phyloP scores from a whole-genome alignment of 2,797 vertebrate genomes.

The Tokudaia tokunoshimensis region DNA sequence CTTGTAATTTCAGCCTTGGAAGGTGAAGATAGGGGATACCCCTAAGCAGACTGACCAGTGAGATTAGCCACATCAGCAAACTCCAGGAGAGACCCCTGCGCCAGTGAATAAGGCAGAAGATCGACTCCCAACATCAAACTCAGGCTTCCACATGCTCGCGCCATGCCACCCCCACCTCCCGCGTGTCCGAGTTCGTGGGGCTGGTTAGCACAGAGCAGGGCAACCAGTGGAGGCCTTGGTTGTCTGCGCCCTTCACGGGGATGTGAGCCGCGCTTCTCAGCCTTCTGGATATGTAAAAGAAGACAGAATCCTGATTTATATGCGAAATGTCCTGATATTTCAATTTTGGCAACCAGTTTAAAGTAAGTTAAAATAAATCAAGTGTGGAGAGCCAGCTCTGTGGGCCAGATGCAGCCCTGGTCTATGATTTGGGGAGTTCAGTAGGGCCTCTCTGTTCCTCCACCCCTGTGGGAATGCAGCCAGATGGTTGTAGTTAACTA shows the following conservation, averaged over 20 bases:
- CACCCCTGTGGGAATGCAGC: accelerated
- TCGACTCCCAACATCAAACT: background rate
- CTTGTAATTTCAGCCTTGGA: background rate
- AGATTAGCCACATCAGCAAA: background rate
- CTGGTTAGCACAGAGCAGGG: background rate
- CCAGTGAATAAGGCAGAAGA: background rate
- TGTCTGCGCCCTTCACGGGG: background rate
- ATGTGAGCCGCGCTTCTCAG: accelerated
- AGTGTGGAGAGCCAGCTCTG: background rate
- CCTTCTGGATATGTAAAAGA: background rate
- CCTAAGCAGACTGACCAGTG: background rate
- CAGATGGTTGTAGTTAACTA: background rate
- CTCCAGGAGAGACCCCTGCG: background rate
- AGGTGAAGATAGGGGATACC: background rate
- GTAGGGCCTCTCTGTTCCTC: background rate
- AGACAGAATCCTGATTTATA: background rate
- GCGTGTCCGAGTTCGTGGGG: too few species aligned
- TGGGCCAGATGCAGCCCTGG: background rate
- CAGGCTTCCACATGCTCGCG: background rate
- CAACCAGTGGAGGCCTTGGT: background rate
- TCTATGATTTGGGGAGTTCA: background rate
- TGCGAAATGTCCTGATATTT: constrained; percentile 4
- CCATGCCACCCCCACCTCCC: background rate
- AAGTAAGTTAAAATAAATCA: constrained; percentile 14
- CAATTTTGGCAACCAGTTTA: background rate